Evolutionary conservation across 1,140 invertebrate species (phyloP), one percentile per base, ranked within the genome.

Genomic region (Frieseomelitta varia): DNA sequence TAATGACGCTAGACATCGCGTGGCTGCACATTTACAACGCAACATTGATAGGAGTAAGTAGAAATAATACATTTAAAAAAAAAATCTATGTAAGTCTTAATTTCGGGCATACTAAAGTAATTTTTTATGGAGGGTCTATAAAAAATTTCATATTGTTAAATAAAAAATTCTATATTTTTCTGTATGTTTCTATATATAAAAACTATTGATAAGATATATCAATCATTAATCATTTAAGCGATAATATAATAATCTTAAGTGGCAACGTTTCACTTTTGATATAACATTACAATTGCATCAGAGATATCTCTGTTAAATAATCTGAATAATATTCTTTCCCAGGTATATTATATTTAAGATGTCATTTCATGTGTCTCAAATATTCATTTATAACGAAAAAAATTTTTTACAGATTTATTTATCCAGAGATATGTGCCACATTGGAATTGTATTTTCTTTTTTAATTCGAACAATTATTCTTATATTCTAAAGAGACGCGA

Each of bases 11-110:
- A 96, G 98, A 93, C 98, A 99, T 94, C 96, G 98, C 91, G 97
- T 99, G 90, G 97, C 98, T 88, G 97, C 97, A 90, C 98, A 99
- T 94, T 96, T 99, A 91, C 98, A 99, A 95, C 96, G 97, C 92
- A 99, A 99, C 95, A 98, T 99, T 95, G 99, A 99, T 95, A 98
- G 97, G 96, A 98, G 98, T 98, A 95, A 98, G 98, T 97, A 88
- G 73, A 81, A n/a, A 73, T 4, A 51, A 24, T 15, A 24, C 14
- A 81, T 58, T 1, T 30, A 80, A 14, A 17, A 80, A 14, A 17
- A 27, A 58, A 15, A 0, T 63, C 10, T 4, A 0, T 15, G 10
- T 0, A 76, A 47, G 3, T 76, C 11, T 65, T 24, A 27, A 55
- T 68, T 17, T 53, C 21, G 14, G 14, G 21, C 19, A 11, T 68